Conservation (phyloP, 1,140 invertebrate genomes). For the Cephus cinctus region DNA sequence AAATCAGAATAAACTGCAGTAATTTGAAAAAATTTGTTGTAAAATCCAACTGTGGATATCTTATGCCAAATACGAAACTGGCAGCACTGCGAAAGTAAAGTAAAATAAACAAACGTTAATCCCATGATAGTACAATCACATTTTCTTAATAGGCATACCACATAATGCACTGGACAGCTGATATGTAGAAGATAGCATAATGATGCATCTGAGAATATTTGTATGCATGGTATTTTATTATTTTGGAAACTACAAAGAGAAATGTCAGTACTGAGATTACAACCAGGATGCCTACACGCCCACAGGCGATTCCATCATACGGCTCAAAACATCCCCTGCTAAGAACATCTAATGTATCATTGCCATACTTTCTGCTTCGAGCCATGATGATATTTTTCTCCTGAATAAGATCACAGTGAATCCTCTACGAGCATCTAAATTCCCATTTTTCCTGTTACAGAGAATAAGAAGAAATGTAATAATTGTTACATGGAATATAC, state of each 20-base stretch:
- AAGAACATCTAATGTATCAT: constrained; percentile 51
- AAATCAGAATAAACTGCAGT: constrained; percentile 56
- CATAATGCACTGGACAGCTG: constrained; percentile 52
- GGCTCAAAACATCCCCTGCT: constrained; percentile 53
- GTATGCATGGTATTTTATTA: constrained; percentile 53
- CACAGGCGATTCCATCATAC: constrained; percentile 54
- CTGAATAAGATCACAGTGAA: no score
- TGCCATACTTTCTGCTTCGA: constrained; percentile 38
- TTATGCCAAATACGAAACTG: constrained; percentile 53
- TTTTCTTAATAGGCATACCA: constrained; percentile 43
- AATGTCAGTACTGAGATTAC: constrained; percentile 50
- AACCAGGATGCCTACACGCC: constrained; percentile 54
- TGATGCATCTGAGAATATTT: constrained; percentile 57
- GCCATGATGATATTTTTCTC: no score
- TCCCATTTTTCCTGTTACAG: no score
- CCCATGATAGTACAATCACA: background rate
- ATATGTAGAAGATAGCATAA: constrained; percentile 57
- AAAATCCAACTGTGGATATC: constrained; percentile 56
- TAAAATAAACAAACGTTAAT: constrained; percentile 6
- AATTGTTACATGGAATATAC: no score
- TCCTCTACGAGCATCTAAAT: no score
- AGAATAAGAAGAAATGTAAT: no score
- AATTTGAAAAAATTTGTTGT: constrained; percentile 55
- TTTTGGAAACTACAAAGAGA: constrained; percentile 51
- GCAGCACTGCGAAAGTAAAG: constrained; percentile 45